Conservation (phyloP, 2,113 vertebrate species). For the Emydocephalus ijimae region DNA sequence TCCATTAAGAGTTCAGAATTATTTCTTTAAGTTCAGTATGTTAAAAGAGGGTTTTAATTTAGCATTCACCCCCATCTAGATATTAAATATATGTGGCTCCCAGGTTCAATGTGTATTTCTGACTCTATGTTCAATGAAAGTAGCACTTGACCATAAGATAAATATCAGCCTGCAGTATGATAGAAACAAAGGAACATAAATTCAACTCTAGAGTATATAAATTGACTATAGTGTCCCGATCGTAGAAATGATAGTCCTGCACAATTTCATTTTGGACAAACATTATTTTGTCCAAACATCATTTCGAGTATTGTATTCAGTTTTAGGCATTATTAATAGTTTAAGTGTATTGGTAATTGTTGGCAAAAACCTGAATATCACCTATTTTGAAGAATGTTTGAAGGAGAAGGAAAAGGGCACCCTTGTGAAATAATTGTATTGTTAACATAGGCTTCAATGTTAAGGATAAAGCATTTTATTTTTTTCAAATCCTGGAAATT, state of each 20-base stretch:
- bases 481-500: neutral
- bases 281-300: neutral
- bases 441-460: neutral
- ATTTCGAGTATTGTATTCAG: neutral
- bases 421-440: neutral
- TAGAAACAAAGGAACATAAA: neutral
- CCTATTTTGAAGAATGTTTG: neutral
- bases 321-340: neutral
- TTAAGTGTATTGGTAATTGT: neutral
- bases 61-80: neutral
- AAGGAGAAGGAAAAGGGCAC: neutral
- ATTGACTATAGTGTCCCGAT: neutral
- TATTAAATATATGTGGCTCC: neutral
- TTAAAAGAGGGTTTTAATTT: neutral
- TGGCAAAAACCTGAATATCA: neutral
- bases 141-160: neutral
- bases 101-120: neutral
- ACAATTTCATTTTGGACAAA: neutral
- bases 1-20: neutral
- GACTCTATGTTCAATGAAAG: neutral
- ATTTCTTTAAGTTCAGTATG: neutral
- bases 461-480: neutral
- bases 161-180: neutral
- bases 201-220: neutral
- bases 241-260: neutral